These are phyloP conservation scores for Ranitomeya variabilis DNA, from an alignment of 2,113 vertebrate genomes.

Conservation along the genomic window DNA sequence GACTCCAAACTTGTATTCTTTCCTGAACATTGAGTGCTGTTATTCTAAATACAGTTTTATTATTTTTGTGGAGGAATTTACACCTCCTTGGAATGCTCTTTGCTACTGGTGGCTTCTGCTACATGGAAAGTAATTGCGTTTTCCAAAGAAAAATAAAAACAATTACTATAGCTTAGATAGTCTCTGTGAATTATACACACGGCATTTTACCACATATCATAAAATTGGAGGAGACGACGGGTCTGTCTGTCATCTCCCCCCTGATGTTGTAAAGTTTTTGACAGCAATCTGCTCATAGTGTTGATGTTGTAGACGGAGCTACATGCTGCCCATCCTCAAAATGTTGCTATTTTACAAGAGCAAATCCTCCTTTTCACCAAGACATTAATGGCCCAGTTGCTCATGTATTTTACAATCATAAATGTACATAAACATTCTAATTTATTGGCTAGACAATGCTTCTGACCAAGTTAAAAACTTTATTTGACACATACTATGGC, in stretches of 20 bases:
- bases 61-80: not conserved
- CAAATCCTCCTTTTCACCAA: not conserved
- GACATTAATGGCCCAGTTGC: no score
- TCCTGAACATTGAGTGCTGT: not conserved
- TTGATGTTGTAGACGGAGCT: not conserved
- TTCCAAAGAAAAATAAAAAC: conserved; percentile 20
- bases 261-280: conserved; percentile 16
- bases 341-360: not conserved
- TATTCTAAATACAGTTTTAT: not conserved
- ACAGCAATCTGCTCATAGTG: not conserved
- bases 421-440: not conserved
- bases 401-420: not conserved
- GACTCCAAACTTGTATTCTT: not conserved
- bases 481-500: no score
- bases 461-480: no score
- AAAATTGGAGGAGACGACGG: conserved; percentile 12
- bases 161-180: conserved; percentile 2
- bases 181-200: conserved; percentile 10
- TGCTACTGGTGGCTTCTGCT: not conserved
- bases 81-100: conserved; percentile 6
- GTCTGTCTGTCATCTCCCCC: conserved; percentile 11
- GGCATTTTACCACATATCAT: conserved; percentile 22
- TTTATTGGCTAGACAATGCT: not conserved
- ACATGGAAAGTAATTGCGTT: conserved; percentile 14
- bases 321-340: not conserved